phyloP scores from a whole-genome alignment of 2,888 invertebrate species.

The Macrosoma leucophasiata region DNA sequence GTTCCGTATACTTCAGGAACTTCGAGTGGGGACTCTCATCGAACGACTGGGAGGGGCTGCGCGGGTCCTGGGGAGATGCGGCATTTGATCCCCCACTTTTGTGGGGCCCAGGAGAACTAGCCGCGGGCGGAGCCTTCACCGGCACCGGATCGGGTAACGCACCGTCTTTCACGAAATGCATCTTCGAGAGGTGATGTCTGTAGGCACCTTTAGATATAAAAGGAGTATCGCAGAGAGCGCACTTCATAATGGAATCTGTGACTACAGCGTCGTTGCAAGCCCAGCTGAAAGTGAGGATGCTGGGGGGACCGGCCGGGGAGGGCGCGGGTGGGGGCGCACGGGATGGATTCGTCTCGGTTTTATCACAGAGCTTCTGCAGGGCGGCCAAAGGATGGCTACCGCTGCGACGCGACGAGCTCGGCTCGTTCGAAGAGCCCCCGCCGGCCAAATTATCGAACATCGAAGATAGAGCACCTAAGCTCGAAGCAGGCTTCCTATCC shows the following conservation, averaged over 20 bases:
- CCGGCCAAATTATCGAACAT: slow-evolving; percentile 93
- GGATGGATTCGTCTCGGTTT: slow-evolving; percentile 87
- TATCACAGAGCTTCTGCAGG: slow-evolving; percentile 96
- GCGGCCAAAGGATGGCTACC: slow-evolving; percentile 95
- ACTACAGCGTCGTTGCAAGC: slow-evolving; percentile 95
- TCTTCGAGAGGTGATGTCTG: slow-evolving; percentile 95
- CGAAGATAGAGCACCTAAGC: slow-evolving; percentile 88
- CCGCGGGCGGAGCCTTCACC: slow-evolving; percentile 71
- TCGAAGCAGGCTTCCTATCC: slow-evolving; percentile 78
- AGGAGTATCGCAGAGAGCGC: slow-evolving; percentile 95
- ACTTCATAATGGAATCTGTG: slow-evolving; percentile 94
- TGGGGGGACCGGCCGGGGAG: slow-evolving; percentile 83
- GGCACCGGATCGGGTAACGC: slow-evolving; percentile 85
- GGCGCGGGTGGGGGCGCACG: slow-evolving; percentile 69
- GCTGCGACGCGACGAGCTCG: slow-evolving; percentile 78
- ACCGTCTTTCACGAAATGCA: slow-evolving; percentile 96
- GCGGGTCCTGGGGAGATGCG: slow-evolving; percentile 72
- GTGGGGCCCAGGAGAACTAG: slow-evolving; percentile 60
- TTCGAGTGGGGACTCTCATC: slow-evolving; percentile 97
- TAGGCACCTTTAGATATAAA: slow-evolving; percentile 98
- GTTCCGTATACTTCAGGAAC: slow-evolving; percentile 98
- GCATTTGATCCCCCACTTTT: slow-evolving; percentile 60
- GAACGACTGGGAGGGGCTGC: slow-evolving; percentile 78
- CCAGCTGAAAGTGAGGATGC: slow-evolving; percentile 94
- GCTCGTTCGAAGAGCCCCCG: slow-evolving; percentile 55